phyloP scores from a whole-genome alignment of 2,888 invertebrate genomes.

The Scelioninae gen. 2 region DNA sequence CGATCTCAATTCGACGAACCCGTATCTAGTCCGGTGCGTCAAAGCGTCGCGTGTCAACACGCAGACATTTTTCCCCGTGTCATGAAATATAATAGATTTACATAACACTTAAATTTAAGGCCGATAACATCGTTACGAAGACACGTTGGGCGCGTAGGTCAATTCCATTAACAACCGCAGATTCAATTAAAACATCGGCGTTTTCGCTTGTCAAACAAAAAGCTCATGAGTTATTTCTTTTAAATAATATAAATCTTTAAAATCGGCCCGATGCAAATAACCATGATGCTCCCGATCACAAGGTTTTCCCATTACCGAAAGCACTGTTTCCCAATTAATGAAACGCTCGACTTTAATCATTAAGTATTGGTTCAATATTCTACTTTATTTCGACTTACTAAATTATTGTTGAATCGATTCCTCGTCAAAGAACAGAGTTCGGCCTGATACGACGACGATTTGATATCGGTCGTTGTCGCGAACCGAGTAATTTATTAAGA shows the following conservation, averaged over 20 bases:
- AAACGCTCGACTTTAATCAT: not conserved
- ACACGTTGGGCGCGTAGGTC: conserved; percentile 15
- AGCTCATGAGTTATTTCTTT: not conserved
- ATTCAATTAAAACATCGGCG: conserved; percentile 25
- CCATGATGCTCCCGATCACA: not conserved
- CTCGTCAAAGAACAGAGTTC: not conserved
- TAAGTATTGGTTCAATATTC: not conserved
- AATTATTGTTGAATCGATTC: conserved; percentile 14
- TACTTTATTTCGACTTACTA: conserved; percentile 20
- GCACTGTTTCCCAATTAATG: not conserved
- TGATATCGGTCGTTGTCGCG: not conserved
- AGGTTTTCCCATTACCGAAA: too few relatives aligned
- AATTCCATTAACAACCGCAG: conserved; percentile 23
- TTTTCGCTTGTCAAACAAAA: not conserved
- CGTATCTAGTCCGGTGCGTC: conserved; percentile 15
- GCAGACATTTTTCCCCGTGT: conserved; percentile 7
- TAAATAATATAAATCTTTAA: conserved; percentile 15
- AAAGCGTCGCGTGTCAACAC: conserved; percentile 4
- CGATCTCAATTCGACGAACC: too few relatives aligned
- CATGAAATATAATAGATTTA: conserved; percentile 21
- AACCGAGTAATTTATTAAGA: not conserved
- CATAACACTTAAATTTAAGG: conserved; percentile 26
- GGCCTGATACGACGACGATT: not conserved
- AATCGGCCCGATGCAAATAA: not conserved
- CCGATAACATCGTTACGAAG: conserved; percentile 24